Conservation (phyloP, 2,113 vertebrate genomes). For the Synchiropus splendidus region DNA sequence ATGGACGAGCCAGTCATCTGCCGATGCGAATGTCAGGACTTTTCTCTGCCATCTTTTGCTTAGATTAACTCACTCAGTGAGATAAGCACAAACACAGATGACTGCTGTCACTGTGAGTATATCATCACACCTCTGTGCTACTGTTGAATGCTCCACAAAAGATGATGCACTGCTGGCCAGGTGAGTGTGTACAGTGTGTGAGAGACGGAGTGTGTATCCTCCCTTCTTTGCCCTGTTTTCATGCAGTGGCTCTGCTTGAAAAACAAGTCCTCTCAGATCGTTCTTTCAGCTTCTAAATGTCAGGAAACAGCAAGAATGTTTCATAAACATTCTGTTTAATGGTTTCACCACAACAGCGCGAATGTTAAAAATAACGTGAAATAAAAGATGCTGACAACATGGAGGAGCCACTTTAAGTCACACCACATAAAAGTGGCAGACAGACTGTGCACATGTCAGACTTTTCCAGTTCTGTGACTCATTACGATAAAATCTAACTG, state of each 20-base stretch:
- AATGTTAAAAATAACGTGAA: too few species aligned
- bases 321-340: too few species aligned
- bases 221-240: constrained; percentile 3
- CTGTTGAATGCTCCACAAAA: constrained; percentile 16
- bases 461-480: too few species aligned
- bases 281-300: constrained; percentile 27
- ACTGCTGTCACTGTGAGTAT: neutral
- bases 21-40: constrained; percentile 17
- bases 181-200: constrained; percentile 4
- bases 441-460: too few species aligned
- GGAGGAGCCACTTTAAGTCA: too few species aligned
- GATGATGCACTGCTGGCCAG: constrained; percentile 13
- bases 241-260: constrained; percentile 21
- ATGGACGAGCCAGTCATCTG: constrained; percentile 24
- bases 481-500: too few species aligned
- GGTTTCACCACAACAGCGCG: too few species aligned
- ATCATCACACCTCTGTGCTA: constrained; percentile 19
- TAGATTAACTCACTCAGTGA: constrained; percentile 12
- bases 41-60: constrained; percentile 22
- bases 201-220: neutral
- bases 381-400: too few species aligned
- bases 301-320: constrained; percentile 11
- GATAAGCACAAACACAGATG: constrained; percentile 9
- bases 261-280: constrained; percentile 34
- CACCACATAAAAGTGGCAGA: too few species aligned